Base-by-base conservation (phyloP, 2,888 invertebrate species). In the Auanema sp. region DNA sequence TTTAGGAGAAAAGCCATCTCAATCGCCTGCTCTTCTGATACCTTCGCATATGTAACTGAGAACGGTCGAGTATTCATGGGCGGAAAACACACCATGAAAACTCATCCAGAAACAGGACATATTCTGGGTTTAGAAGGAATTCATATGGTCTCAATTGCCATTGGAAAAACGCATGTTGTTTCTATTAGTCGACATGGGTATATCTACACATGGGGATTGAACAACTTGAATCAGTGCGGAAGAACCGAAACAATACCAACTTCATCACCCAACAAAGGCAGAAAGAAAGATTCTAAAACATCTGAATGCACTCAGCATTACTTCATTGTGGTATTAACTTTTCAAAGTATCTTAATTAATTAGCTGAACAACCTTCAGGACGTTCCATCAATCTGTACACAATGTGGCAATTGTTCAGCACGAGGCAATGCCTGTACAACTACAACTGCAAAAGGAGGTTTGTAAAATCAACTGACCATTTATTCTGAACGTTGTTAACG, bases 201-300 rank as follows among this genome's bases (percentile, higher is more conserved):
- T 76, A 89, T 96, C 2, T 95, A 90, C 84, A 93, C 96, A 0
- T 95, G 96, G 85, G 97, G 97, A 5, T 91, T 96, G 68, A 97
- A 97, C 85, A 96, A 97, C 84, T 93, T 95, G 84, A 94, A 94
- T 0, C 97, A 97, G 84, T 97, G 97, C 85, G 97, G 97, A 44
- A 54, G 78, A 50, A 58, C 56, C 11, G 69, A 69, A 33, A 33
- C 33, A 33, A 33, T 33, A 33, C 33, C 33, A 33, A 33, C 33
- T 8, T 33, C 33, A 5, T 33, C 33, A 33, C 33, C 33, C 33
- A 33, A 33, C 8, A 33, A 33, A 8, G 33, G 33, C 3, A 33
- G 33, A 33, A 33, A 33, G 4, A 33, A 33, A 8, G 33, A 33
- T 33, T 33, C 33, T 5, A 33, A 33, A 8, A 33, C 33, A 8